Evolutionary conservation across 2,888 invertebrate species (phyloP).

Genomic region (Caenorhabditis uteleia): DNA sequence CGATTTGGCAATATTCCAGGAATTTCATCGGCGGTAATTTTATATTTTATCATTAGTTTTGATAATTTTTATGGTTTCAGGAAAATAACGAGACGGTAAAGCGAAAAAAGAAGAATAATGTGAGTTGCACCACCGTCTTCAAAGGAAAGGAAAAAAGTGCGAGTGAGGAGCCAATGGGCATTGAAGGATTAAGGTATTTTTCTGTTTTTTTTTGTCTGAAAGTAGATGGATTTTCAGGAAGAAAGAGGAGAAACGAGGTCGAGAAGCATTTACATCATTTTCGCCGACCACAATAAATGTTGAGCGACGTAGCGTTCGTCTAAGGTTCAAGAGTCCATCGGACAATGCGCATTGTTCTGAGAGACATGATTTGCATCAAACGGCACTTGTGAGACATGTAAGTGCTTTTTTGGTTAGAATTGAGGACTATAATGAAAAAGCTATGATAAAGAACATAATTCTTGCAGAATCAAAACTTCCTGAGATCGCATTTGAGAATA

Average conservation of each 20-base stretch:
- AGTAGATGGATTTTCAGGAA: not conserved
- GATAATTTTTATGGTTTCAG: too few species aligned
- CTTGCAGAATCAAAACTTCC: too few species aligned
- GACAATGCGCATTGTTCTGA: not conserved
- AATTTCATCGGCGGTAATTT: too few species aligned
- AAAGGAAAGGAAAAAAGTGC: conserved; percentile 6
- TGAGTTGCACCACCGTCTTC: not conserved
- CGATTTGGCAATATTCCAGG: too few species aligned
- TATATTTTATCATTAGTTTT: too few species aligned
- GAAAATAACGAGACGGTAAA: not conserved
- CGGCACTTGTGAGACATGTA: not conserved
- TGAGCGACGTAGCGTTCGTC: not conserved
- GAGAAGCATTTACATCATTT: not conserved
- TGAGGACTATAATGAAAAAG: too few species aligned
- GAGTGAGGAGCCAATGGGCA: conserved; percentile 4
- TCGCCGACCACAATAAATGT: not conserved
- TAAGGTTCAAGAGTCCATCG: conserved; percentile 6
- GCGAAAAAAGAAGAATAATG: not conserved
- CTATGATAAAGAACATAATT: too few species aligned
- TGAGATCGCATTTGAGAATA: too few species aligned
- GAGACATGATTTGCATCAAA: not conserved
- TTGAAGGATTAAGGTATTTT: conserved; percentile 1
- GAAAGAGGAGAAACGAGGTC: not conserved
- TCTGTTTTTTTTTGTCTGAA: not conserved
- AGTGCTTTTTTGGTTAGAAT: too few species aligned